Conservation (phyloP, 2,797 vertebrate species). For the Acanthurus lineatus region DNA sequence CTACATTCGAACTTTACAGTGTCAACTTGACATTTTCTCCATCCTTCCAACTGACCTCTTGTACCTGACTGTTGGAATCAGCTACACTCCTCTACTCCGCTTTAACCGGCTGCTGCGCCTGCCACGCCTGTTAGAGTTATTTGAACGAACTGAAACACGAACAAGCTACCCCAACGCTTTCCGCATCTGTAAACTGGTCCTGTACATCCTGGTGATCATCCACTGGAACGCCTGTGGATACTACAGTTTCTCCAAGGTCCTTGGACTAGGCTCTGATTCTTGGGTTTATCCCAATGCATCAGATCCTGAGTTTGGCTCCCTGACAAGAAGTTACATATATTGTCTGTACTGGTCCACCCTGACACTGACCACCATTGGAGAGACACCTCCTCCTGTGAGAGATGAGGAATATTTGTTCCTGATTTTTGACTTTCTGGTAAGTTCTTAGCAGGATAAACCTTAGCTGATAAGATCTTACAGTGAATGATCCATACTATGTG, state of each 20-base stretch:
- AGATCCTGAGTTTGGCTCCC: conserved; percentile 86
- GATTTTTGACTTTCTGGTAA: conserved; percentile 94
- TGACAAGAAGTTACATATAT: conserved; percentile 91
- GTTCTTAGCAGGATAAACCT: conserved; percentile 8
- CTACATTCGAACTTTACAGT: conserved; percentile 90
- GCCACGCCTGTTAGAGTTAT: conserved; percentile 94
- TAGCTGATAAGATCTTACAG: background rate
- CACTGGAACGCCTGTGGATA: conserved; percentile 98
- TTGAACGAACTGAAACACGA: conserved; percentile 94
- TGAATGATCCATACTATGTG: background rate
- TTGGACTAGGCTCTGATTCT: conserved; percentile 93
- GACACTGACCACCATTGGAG: conserved; percentile 96
- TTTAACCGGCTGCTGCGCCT: conserved; percentile 95
- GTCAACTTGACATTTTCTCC: conserved; percentile 92
- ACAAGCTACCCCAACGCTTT: conserved; percentile 96
- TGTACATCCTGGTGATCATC: conserved; percentile 97
- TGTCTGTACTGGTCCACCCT: conserved; percentile 97
- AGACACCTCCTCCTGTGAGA: conserved; percentile 93
- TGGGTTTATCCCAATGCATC: conserved; percentile 96
- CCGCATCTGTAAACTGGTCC: conserved; percentile 93
- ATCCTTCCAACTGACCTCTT: conserved; percentile 92
- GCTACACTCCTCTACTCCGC: conserved; percentile 90
- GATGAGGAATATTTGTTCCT: conserved; percentile 97
- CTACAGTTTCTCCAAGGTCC: conserved; percentile 94
- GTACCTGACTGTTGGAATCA: conserved; percentile 86